Base-by-base conservation (phyloP, 2,888 invertebrate species). In the Cactoblastis cactorum region DNA sequence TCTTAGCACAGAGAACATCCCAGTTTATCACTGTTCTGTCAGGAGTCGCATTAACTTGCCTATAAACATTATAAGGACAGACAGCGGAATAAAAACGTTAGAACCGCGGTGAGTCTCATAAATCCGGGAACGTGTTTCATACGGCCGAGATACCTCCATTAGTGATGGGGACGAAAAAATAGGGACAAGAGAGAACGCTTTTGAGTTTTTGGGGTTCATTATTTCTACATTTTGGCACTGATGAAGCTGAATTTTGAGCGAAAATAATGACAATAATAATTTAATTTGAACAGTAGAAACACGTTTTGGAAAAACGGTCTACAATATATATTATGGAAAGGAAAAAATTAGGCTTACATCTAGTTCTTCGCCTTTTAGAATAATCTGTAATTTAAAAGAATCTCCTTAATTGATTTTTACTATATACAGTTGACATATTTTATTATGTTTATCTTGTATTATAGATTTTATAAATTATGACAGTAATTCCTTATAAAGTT, bases 71-170 rank as follows among this genome's bases (percentile, higher is more conserved):
- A 37, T 41, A 22, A 41, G 39, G 22, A 22, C 39, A 19, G 37
- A 8, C 35, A 15, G n/a, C 14, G n/a, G 39, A 11, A 41, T 39
- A 41, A 41, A 41, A 41, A 41, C 39, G 46, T 45, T 18, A 22
- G 46, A 46, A 33, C 35, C 35, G 19, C 34, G 19, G 17, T 12
- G 32, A 14, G 33, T 22, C 18, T 17, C 14, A 32, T 49, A 49
- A 49, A 49, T 49, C 38, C 38, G 28, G 15, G 32, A 14, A 49
- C 48, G 48, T 49, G 48, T 49, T 39, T 18, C 38, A 14, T 47
- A 38, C 48, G 38, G 32, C 9, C 28, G 17, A 39, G 48, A 49
- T 49, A 28, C 28, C 38, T 15, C 48, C 48, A 49, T 49, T 49
- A 49, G 38, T 19, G 17, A 38, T 11, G 18, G 19, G 24, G 28